Base-by-base conservation (phyloP, 1,140 invertebrate genomes). In the Saccostrea glomerata region DNA sequence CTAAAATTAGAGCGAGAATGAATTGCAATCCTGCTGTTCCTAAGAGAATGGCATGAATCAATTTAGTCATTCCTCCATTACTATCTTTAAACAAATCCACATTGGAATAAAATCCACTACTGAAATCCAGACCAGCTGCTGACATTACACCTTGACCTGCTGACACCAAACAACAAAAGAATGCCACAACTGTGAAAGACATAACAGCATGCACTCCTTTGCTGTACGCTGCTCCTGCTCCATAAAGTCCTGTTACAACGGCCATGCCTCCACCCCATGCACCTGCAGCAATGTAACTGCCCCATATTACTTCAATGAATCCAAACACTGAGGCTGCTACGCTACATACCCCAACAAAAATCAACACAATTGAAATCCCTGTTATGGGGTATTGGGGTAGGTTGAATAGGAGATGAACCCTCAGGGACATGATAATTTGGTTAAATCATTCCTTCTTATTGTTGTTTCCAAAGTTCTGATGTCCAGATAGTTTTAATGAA, bases 241-340 rank as follows among this genome's bases (percentile, higher is more conserved):
- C 89, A 86, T 55, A 86, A 15, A 88, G 54, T 58, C 89, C 89
- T 60, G 86, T 73, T 23, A 88, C 20, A 40, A 66, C 20, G 20
- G 70, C 84, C 25, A 88, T 54, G 23, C 83, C 58, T 47, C 89
- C 89, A 15, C 86, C 82, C 89, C 89, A 90, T 54, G 87, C 84
- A 70, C 89, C 89, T 58, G 86, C 40, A 20, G 56, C 86, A 17
- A 90, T 63, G 23, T 88, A 87, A 84, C 87, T 58, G 40, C 89
- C 89, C 89, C 89, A 90, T 84, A 90, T 88, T 20, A 86, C 58
- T 40, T 84, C 73, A 12, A 87, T 58, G 60, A 88, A 86, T 30
- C 89, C 89, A 66, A 88, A 70, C 5, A 86, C 87, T 17, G 89
- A 83, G 7, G 84, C 66, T 25, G 63, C 73, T 40, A 90, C 86